Evolutionary conservation across 2,113 vertebrate species (phyloP).

Genomic region (Suncus etruscus): DNA sequence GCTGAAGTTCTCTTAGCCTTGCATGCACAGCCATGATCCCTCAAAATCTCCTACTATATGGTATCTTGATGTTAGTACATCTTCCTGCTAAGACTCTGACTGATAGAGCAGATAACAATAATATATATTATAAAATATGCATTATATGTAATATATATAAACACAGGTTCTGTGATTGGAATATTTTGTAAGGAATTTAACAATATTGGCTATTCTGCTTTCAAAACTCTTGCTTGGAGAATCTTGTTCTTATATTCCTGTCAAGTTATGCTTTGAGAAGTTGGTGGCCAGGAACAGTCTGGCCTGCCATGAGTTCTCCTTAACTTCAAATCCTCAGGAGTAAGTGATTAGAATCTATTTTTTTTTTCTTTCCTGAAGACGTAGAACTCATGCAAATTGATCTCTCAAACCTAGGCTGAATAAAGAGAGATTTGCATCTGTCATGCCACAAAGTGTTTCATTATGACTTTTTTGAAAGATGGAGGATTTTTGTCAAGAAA

Average conservation of each 20-base stretch:
- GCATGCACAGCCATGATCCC: too few species aligned
- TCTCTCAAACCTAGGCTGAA: neutral
- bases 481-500: neutral
- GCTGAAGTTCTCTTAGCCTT: too few species aligned
- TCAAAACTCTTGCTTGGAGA: neutral
- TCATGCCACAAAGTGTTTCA: neutral
- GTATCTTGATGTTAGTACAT: too few species aligned
- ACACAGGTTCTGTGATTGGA: too few species aligned
- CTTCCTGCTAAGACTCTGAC: too few species aligned
- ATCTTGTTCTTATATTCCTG: neutral
- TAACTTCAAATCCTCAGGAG: neutral
- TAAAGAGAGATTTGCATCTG: neutral
- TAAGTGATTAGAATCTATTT: neutral
- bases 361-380: slow-evolving; percentile 12
- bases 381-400: neutral
- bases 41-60: neutral
- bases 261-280: neutral
- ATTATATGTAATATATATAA: too few species aligned
- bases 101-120: too few species aligned
- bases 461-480: neutral
- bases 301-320: neutral
- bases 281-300: neutral
- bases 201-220: neutral
- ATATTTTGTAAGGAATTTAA: too few species aligned
- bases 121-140: too few species aligned